These are phyloP conservation scores for Drosophila paramelanica DNA, from an alignment of 2,888 invertebrate genomes.

Conservation along the genomic window DNA sequence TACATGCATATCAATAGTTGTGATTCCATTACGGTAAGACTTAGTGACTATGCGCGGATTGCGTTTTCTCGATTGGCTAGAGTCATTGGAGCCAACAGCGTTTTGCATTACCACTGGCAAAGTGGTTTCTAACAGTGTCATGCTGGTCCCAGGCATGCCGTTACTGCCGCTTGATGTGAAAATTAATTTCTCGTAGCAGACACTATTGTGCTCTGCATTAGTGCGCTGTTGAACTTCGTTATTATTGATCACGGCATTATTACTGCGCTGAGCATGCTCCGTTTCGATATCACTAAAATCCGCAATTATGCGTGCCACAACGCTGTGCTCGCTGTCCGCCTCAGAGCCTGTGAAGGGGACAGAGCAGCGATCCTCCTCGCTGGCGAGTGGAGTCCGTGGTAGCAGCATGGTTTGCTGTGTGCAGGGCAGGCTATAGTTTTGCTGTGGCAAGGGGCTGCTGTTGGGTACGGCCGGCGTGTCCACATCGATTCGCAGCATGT, in stretches of 20 bases:
- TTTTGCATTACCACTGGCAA: conserved; percentile 48
- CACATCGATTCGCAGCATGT: conserved; percentile 89
- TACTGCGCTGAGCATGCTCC: conserved; percentile 85
- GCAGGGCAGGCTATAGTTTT: conserved; percentile 41
- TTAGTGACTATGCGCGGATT: conserved; percentile 84
- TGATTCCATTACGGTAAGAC: conserved; percentile 83
- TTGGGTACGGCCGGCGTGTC: conserved; percentile 79
- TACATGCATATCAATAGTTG: conserved; percentile 82
- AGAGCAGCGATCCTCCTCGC: conserved; percentile 63
- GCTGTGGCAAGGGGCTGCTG: conserved; percentile 41
- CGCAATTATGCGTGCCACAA: conserved; percentile 87
- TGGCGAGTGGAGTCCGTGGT: conserved; percentile 44
- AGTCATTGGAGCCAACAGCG: conserved; percentile 38
- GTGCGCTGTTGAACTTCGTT: conserved; percentile 57
- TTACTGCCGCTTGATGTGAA: conserved; percentile 85
- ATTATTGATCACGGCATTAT: conserved; percentile 52
- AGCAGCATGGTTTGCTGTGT: conserved; percentile 65
- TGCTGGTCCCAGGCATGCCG: conserved; percentile 26
- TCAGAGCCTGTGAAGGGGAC: conserved; percentile 60
- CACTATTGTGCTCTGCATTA: conserved; percentile 17
- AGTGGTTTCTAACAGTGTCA: conserved; percentile 50
- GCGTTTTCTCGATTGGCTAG: conserved; percentile 76
- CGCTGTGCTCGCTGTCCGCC: conserved; percentile 85
- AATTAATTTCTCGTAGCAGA: conserved; percentile 85
- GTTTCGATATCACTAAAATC: conserved; percentile 88